Evolutionary conservation across 2,113 vertebrate genomes (phyloP), one percentile per base, ranked within the genome.

Genomic region (Axis porcinus): DNA sequence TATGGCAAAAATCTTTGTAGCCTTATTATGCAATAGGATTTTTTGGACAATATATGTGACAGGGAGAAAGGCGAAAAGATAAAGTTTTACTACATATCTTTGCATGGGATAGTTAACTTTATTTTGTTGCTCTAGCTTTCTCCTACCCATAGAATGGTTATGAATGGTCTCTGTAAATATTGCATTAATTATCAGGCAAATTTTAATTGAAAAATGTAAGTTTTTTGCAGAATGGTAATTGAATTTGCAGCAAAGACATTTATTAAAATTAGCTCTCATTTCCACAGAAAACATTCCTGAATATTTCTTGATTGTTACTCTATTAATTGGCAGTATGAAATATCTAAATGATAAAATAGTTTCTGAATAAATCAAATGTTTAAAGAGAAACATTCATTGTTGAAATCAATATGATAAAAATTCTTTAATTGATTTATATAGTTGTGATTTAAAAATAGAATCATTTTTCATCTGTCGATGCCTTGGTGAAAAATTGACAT

Each of bases 401-500:
- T 98, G 97, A 98, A 98, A 94, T 97, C 43, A 96, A 98, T 98
- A 96, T 99, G 97, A 98, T 98, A 98, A 98, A 98, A 98, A 98
- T 97, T 95, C 33, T 98, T 96, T 98, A 97, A 98, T 98, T 99
- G 97, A 98, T 98, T 98, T 98, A 96, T 95, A 96, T 98, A 98
- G 88, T 89, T 97, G 64, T 97, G 95, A 97, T 97, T 98, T 98
- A 30, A 97, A 99, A 98, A 98, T 98, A 95, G 97, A 98, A 98
- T 98, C 87, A 98, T 99, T 98, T 98, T 99, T 99, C 97, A 99
- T 99, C 92, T 98, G 89, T 97, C 98, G 95, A 98, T 98, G 85
- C 97, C 90, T 97, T 19, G 83, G 93, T 98, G 98, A 99, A 99
- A 98, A 98, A 99, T 99, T 99, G 99, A 99, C 98, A 98, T 98